A percentile compares a stretch with the other conserved stretches of the same genome.
These are phyloP conservation scores for Microctonus aethiopoides DNA, from an alignment of 2,888 invertebrate genomes.

Conservation along the genomic window DNA sequence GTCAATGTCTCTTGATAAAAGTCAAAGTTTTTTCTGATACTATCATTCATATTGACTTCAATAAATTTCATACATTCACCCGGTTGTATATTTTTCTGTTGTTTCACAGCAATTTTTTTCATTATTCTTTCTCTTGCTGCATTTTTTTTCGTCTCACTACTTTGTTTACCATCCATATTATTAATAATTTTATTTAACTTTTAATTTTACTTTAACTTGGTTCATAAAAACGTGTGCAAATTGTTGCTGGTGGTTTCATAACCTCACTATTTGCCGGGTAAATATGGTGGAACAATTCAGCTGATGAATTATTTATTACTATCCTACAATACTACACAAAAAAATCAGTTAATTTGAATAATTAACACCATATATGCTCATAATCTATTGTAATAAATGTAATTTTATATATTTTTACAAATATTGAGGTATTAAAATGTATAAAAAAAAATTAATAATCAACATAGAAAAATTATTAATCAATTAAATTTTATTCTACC, in stretches of 20 bases:
- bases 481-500: too few species aligned
- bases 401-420: too few species aligned
- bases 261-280: neutral
- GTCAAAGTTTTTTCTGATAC: constrained; percentile 37
- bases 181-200: neutral
- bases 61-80: constrained; percentile 57
- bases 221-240: too few species aligned
- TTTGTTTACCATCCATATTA: neutral
- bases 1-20: constrained; percentile 52
- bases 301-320: neutral
- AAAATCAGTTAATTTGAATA: too few species aligned
- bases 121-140: constrained; percentile 46
- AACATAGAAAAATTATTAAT: too few species aligned
- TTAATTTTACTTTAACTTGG: too few species aligned
- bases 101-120: constrained; percentile 46
- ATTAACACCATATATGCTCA: too few species aligned
- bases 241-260: neutral
- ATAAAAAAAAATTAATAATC: too few species aligned
- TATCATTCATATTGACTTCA: constrained; percentile 52
- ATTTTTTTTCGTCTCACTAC: constrained; percentile 39
- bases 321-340: too few species aligned
- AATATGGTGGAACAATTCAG: neutral
- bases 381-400: too few species aligned
- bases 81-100: constrained; percentile 49
- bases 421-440: too few species aligned